Evolutionary conservation across 1,140 invertebrate species (phyloP).

Genomic region (Bathynomus jamesi): DNA sequence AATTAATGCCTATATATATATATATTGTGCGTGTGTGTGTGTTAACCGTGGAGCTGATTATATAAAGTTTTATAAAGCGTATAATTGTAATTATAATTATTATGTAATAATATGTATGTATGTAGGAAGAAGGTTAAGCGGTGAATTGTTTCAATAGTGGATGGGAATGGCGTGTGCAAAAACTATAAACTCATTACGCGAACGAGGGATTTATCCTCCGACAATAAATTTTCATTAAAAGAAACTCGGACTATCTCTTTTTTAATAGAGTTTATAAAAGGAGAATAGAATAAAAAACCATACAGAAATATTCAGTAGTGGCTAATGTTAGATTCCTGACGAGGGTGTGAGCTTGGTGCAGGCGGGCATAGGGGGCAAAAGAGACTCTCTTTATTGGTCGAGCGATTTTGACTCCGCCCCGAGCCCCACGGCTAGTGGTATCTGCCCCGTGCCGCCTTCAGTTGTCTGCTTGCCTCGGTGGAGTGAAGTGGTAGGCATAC

Average conservation of each 20-base stretch:
- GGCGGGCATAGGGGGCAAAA: constrained; percentile 18
- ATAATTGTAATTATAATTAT: too few species aligned
- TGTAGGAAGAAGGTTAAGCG: too few species aligned
- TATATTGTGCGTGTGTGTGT: too few species aligned
- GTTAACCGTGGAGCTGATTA: too few species aligned
- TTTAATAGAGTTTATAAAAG: neutral
- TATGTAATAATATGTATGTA: too few species aligned
- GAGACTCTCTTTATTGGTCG: constrained; percentile 12
- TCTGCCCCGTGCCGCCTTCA: constrained; percentile 21
- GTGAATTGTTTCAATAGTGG: too few species aligned
- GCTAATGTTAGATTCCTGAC: constrained; percentile 24
- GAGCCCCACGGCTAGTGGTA: constrained; percentile 11
- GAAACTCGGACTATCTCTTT: neutral
- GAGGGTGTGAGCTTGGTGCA: constrained; percentile 22
- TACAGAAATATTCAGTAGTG: neutral
- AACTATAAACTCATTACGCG: too few species aligned
- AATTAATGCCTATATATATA: too few species aligned
- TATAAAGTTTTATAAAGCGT: too few species aligned
- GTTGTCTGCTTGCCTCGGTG: constrained; percentile 29
- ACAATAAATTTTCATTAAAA: neutral
- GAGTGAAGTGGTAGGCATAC: constrained; percentile 19
- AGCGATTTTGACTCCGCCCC: constrained; percentile 25
- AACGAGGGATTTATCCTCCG: neutral
- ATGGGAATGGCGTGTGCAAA: too few species aligned
- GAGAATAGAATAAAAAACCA: neutral